Evolutionary conservation across 2,113 vertebrate species (phyloP).

Genomic region (Mastomys natalensis): DNA sequence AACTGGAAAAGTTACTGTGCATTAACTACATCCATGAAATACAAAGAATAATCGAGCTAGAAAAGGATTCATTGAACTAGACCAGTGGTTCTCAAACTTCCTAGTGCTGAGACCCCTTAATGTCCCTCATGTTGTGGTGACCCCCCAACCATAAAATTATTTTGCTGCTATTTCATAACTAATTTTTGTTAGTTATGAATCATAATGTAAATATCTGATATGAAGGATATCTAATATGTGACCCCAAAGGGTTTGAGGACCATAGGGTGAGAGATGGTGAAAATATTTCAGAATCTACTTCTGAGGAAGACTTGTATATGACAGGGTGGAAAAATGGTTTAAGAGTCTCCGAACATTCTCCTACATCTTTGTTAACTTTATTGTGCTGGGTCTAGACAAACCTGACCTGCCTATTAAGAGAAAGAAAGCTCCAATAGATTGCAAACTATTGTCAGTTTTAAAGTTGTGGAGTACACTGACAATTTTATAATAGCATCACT

Average conservation of each 20-base stretch:
- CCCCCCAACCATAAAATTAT: not conserved
- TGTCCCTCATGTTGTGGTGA: not conserved
- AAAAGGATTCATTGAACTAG: not conserved
- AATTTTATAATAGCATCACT: not conserved
- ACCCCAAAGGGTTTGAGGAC: not conserved
- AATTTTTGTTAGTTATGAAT: not conserved
- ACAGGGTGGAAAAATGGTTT: not conserved
- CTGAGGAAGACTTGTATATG: not conserved
- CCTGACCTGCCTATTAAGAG: not conserved
- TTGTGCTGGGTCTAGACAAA: not conserved
- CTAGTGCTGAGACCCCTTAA: not conserved
- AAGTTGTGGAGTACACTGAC: not conserved
- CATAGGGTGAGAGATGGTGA: not conserved
- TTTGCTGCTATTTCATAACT: not conserved
- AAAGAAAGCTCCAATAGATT: not conserved
- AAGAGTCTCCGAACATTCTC: not conserved
- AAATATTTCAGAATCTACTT: not conserved
- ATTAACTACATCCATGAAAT: not conserved
- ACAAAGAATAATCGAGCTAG: not conserved
- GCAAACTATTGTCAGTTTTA: slow-evolving; percentile 3
- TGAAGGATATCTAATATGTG: not conserved
- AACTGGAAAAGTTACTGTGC: not conserved
- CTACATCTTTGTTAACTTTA: not conserved
- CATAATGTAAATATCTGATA: not conserved
- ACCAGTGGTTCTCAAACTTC: not conserved